These are phyloP conservation scores for Sylvicola cinctus DNA, from an alignment of 2,888 invertebrate species.

Conservation along the genomic window DNA sequence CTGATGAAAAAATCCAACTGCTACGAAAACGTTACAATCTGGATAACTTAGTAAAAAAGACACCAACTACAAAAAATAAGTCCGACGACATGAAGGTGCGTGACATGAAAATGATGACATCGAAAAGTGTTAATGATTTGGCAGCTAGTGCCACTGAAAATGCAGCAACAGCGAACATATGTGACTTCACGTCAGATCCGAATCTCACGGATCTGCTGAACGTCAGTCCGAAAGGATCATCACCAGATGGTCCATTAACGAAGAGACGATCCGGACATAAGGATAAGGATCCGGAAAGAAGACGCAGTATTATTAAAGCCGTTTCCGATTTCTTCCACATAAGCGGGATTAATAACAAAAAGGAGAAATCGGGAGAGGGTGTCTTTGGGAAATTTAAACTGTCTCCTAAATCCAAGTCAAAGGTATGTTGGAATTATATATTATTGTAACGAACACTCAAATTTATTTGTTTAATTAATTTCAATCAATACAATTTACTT, in stretches of 20 bases:
- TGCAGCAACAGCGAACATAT: slow-evolving; percentile 9
- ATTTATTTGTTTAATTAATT: no score
- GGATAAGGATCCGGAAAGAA: slow-evolving; percentile 42
- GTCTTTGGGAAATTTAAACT: slow-evolving; percentile 35
- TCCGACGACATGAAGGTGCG: slow-evolving; percentile 14
- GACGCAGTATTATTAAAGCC: slow-evolving; percentile 66
- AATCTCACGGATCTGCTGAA: slow-evolving; percentile 19
- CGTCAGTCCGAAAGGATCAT: background rate
- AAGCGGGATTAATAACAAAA: slow-evolving; percentile 31
- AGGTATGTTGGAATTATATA: slow-evolving; percentile 5
- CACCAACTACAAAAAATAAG: slow-evolving; percentile 7
- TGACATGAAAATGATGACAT: slow-evolving; percentile 22
- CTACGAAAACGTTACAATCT: slow-evolving; percentile 25
- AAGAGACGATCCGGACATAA: slow-evolving; percentile 26
- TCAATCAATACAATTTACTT: no score
- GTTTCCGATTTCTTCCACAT: slow-evolving; percentile 66
- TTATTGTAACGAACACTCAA: no score
- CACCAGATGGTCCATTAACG: background rate
- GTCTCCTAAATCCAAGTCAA: slow-evolving; percentile 27
- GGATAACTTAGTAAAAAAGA: slow-evolving; percentile 13
- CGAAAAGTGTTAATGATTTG: slow-evolving; percentile 25
- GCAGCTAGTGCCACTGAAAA: slow-evolving; percentile 11
- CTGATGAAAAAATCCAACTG: slow-evolving; percentile 38
- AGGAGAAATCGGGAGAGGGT: slow-evolving; percentile 12
- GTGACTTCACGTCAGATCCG: slow-evolving; percentile 33